These are phyloP conservation scores for Leuctra nigra DNA, from an alignment of 2,888 invertebrate species.

Conservation along the genomic window DNA sequence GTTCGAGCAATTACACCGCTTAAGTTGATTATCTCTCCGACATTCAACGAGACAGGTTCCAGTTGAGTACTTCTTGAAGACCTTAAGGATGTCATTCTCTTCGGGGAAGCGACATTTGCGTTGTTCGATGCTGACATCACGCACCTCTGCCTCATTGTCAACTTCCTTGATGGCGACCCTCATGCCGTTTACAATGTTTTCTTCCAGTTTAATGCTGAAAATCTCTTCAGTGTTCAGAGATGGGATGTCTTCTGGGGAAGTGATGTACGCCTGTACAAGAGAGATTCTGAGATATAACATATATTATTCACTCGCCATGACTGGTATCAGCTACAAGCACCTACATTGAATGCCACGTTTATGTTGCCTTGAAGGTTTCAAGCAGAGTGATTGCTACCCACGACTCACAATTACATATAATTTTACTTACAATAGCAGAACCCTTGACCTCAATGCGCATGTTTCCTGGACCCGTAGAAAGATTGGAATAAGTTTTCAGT, in stretches of 20 bases:
- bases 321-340: too few relatives aligned
- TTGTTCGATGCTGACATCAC: constrained; percentile 61
- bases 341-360: too few relatives aligned
- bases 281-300: too few relatives aligned
- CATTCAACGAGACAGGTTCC: constrained; percentile 67
- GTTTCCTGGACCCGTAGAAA: too few relatives aligned
- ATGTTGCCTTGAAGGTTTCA: too few relatives aligned
- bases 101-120: constrained; percentile 63
- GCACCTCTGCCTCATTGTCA: constrained; percentile 61
- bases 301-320: too few relatives aligned
- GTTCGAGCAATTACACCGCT: constrained; percentile 58
- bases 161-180: constrained; percentile 47
- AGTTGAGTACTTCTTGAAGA: constrained; percentile 38
- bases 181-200: constrained; percentile 31
- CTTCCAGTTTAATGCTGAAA: constrained; percentile 27
- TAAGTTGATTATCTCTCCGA: constrained; percentile 52
- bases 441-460: too few relatives aligned
- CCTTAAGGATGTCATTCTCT: constrained; percentile 46
- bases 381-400: too few relatives aligned
- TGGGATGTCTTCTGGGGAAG: constrained; percentile 23
- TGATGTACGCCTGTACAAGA: constrained; percentile 23
- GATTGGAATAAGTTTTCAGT: too few relatives aligned
- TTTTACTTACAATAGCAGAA: too few relatives aligned
- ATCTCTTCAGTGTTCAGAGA: constrained; percentile 17
- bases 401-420: too few relatives aligned